Evolutionary conservation across 2,113 vertebrate genomes (phyloP).

Genomic region (Onychostruthus taczanowskii): DNA sequence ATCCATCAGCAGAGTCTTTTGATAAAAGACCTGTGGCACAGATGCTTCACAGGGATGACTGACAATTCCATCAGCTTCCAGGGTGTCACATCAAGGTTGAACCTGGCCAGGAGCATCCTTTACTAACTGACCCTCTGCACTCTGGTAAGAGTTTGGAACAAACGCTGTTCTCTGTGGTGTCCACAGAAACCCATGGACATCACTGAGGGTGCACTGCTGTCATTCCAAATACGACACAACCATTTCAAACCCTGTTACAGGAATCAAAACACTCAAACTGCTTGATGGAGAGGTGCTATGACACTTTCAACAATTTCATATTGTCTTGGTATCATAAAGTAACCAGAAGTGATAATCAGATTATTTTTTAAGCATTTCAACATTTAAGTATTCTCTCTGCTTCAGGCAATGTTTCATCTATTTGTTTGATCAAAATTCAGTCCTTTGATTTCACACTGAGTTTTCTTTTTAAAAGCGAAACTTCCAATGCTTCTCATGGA

Average conservation of each 20-base stretch:
- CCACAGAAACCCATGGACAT: not conserved
- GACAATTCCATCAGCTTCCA: not conserved
- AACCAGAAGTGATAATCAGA: not conserved
- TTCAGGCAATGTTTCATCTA: not conserved
- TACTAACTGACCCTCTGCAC: not conserved
- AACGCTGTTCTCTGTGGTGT: not conserved
- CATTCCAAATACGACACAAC: not conserved
- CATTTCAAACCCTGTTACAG: slow-evolving; percentile 35
- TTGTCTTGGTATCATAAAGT: not conserved
- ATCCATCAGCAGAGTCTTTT: not conserved
- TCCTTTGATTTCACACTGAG: not conserved
- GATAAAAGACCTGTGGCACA: not conserved
- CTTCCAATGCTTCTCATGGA: not conserved
- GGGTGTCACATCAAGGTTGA: not conserved
- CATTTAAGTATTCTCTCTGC: not conserved
- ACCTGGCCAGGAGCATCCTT: not conserved
- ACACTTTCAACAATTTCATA: not conserved
- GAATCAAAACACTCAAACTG: slow-evolving; percentile 20
- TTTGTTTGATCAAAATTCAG: not conserved
- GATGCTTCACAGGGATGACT: accelerated
- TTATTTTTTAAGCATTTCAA: not conserved
- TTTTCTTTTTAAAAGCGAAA: not conserved
- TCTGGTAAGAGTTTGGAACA: not conserved
- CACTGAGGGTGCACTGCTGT: not conserved
- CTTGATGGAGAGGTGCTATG: slow-evolving; percentile 27